These are phyloP conservation scores for Sylvilagus bachmani DNA, from an alignment of 2,113 vertebrate genomes.

Conservation along the genomic window DNA sequence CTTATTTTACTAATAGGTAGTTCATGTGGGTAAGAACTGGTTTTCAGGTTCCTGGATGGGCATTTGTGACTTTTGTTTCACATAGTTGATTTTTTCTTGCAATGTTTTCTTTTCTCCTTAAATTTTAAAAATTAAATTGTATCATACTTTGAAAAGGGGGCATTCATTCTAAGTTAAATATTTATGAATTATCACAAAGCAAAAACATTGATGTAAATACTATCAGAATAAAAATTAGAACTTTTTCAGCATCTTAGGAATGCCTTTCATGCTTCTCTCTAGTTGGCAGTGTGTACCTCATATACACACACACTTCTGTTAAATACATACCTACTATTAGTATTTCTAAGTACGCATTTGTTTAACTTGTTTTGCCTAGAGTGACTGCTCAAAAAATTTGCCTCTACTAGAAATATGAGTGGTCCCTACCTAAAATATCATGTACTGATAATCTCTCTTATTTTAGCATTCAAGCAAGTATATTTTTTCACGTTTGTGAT, in stretches of 20 bases:
- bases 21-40: conserved; percentile 16
- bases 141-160: not conserved
- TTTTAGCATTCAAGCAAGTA: not conserved
- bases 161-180: not conserved
- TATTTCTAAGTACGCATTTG: not conserved
- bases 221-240: conserved; percentile 4
- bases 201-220: not conserved
- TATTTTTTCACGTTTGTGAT: not conserved
- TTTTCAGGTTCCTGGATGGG: not conserved
- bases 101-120: not conserved
- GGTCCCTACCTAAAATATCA: not conserved
- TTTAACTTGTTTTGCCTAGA: not conserved
- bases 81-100: not conserved
- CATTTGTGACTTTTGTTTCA: conserved; percentile 40
- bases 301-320: not conserved
- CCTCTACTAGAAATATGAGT: not conserved
- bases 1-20: not conserved
- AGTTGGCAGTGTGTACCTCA: not conserved
- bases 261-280: not conserved
- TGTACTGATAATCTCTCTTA: not conserved
- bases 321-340: not conserved
- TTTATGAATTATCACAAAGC: conserved; percentile 13
- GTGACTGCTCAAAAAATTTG: not conserved
- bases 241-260: not conserved
- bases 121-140: not conserved